Base-by-base conservation (phyloP, 2,113 vertebrate genomes). In the Chauna torquata region DNA sequence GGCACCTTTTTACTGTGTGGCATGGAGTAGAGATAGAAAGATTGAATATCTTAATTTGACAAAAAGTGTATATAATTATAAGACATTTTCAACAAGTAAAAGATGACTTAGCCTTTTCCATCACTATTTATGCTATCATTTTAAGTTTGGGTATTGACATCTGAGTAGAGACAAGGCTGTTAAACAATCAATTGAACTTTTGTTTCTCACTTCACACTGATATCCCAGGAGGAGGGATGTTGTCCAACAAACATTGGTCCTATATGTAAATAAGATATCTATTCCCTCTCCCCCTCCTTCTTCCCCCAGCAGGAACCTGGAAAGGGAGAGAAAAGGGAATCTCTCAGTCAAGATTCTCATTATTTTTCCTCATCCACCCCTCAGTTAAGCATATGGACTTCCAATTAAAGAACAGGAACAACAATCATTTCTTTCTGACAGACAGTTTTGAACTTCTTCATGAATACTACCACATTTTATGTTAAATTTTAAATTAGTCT, bases 151-250 rank as follows among this genome's bases (percentile, higher is more conserved):
- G 12, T 87, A 82, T 52, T 72, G 61, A 81, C 78, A 82, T 85
- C 81, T 91, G 87, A 95, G 71, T 49, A 87, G 49, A 94, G 70
- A 57, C 47, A 82, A 84, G 70, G 36, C 57, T 94, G 82, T 93
- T 96, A 91, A 89, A 64, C 86, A 91, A 92, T 94, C 87, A 92
- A 42, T 85, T 91, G 78, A 87, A 89, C 84, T 82, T 89, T 96
- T 94, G 61, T 94, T 96, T 91, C 82, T 92, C 78, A 65, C 66
- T 95, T 91, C 84, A 88, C 87, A 72, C 57, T 82, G 44, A 91
- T 95, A 87, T 96, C 84, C 84, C 78, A 82, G 66, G 84, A 94
- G 94, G 24, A 85, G 2, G 20, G 58, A 85, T 85, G 84, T 72
- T 91, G 78, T 72, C 81, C 75, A 91, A 71, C 68, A 86, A 95